Conservation (phyloP, 1,140 invertebrate genomes). For the Pseudomyrmex concolor region DNA sequence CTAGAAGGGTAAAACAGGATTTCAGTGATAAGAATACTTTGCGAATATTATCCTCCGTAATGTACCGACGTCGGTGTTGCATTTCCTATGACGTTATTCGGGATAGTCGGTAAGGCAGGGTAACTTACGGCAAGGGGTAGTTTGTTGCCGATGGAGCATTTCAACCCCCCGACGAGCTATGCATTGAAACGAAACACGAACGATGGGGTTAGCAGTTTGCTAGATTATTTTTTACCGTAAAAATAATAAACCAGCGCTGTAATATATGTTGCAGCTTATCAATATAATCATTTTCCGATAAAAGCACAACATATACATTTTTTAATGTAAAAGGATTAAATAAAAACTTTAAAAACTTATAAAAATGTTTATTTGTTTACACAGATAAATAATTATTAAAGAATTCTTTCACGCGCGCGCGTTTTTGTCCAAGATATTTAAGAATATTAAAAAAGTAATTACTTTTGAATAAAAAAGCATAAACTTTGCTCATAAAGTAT, state of each 20-base stretch:
- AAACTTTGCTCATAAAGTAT: too few species aligned
- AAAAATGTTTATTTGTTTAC: not conserved
- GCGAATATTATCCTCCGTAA: not conserved
- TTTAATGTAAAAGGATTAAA: not conserved
- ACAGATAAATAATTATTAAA: not conserved
- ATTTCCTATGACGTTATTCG: conserved; percentile 40
- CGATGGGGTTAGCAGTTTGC: conserved; percentile 63
- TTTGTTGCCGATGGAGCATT: conserved; percentile 66
- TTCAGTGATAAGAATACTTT: conserved; percentile 5
- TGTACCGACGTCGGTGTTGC: conserved; percentile 44
- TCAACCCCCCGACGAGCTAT: too few species aligned
- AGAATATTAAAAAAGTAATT: too few species aligned
- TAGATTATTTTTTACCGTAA: conserved; percentile 27
- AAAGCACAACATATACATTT: not conserved
- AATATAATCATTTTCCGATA: conserved; percentile 33
- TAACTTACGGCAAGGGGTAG: conserved; percentile 33
- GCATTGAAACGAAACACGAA: conserved; percentile 5
- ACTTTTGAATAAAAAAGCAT: too few species aligned
- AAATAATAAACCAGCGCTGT: not conserved
- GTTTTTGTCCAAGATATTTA: too few species aligned
- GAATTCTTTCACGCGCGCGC: not conserved
- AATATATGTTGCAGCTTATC: not conserved
- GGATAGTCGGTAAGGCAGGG: conserved; percentile 67
- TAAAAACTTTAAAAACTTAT: not conserved
- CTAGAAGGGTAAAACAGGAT: conserved; percentile 66